Percentiles rank a stretch among this genome's conserved stretches.
These are phyloP conservation scores for Aromia moschata DNA, from an alignment of 2,888 invertebrate species.

Conservation along the genomic window DNA sequence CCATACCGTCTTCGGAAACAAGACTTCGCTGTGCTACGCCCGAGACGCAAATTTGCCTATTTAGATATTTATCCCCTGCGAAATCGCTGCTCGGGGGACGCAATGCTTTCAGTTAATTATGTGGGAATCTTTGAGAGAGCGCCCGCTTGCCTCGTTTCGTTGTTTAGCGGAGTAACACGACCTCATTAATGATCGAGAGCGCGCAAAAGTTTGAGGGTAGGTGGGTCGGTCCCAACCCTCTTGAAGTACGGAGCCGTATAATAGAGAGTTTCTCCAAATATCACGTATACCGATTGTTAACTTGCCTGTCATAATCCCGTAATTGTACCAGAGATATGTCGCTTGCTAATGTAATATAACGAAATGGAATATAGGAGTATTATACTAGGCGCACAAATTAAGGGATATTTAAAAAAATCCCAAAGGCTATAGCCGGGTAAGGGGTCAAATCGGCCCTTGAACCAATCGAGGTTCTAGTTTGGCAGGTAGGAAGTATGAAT, in stretches of 20 bases:
- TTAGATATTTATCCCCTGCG: neutral
- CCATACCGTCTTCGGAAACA: no score
- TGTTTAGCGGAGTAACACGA: constrained; percentile 11
- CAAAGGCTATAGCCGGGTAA: no score
- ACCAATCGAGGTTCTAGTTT: no score
- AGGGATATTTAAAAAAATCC: no score
- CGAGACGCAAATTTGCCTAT: neutral
- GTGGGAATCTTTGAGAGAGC: constrained; percentile 8
- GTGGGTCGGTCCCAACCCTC: constrained; percentile 5
- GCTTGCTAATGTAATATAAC: constrained; percentile 6
- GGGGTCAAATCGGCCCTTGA: no score
- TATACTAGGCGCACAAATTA: no score
- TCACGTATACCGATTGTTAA: constrained; percentile 19
- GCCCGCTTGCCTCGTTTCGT: constrained; percentile 6
- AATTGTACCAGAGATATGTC: constrained; percentile 10
- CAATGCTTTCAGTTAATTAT: constrained; percentile 12
- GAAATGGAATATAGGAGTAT: no score
- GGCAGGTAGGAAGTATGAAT: no score
- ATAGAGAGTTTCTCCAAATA: constrained; percentile 4
- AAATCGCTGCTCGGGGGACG: constrained; percentile 1
- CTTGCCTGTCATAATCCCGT: constrained; percentile 18
- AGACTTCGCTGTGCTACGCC: neutral
- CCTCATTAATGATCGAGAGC: constrained; percentile 21
- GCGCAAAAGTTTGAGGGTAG: constrained; percentile 11
- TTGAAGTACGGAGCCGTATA: neutral